These are phyloP conservation scores for Leuciscus idus DNA, from an alignment of 2,113 vertebrate genomes.

Conservation along the genomic window DNA sequence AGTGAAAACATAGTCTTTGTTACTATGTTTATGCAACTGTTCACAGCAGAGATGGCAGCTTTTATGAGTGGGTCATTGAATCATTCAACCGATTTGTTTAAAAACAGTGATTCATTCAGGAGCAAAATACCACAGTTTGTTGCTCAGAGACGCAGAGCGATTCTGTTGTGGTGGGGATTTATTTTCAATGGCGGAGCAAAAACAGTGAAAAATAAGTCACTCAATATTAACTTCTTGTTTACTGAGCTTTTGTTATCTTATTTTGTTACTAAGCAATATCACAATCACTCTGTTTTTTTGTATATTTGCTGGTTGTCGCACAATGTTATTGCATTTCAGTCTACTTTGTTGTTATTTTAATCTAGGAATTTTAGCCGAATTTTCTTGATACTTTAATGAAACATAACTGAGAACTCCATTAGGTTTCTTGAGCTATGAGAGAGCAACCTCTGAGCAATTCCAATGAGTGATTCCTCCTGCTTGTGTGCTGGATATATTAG, in stretches of 20 bases:
- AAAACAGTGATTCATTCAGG: too few species aligned
- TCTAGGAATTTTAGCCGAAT: neutral
- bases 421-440: neutral
- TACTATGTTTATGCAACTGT: too few species aligned
- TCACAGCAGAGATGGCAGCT: too few species aligned
- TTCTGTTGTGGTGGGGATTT: neutral
- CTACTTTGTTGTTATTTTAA: neutral
- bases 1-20: too few species aligned
- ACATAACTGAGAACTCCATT: neutral
- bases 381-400: neutral
- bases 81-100: too few species aligned
- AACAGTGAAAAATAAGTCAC: neutral
- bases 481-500: slow-evolving; percentile 23
- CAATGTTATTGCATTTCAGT: neutral
- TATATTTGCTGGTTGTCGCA: neutral
- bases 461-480: slow-evolving; percentile 21
- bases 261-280: neutral
- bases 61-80: too few species aligned
- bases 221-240: neutral
- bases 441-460: neutral
- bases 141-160: too few species aligned
- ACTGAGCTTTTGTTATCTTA: neutral
- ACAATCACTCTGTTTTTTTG: neutral
- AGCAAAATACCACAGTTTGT: too few species aligned
- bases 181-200: neutral